Conservation (phyloP, 1,140 invertebrate genomes). For the Lethocerus indicus region DNA sequence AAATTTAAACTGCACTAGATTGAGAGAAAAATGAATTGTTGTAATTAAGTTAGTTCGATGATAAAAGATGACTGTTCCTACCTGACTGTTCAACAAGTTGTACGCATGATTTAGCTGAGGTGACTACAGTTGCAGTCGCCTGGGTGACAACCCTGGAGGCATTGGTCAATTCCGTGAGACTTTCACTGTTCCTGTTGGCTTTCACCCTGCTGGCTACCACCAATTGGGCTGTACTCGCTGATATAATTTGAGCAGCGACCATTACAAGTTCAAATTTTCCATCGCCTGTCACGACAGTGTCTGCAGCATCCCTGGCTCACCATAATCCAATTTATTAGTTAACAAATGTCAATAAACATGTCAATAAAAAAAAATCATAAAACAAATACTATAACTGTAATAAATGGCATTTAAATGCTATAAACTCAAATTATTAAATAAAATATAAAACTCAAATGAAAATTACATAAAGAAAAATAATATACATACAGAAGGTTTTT, state of each 20-base stretch:
- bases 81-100: constrained; percentile 72
- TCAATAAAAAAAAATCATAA: neutral
- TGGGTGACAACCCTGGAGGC: constrained; percentile 78
- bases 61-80: too few species aligned
- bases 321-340: neutral
- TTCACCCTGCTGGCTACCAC: constrained; percentile 90
- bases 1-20: too few species aligned
- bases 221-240: constrained; percentile 89
- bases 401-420: neutral
- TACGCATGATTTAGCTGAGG: constrained; percentile 75
- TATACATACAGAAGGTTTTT: constrained; percentile 74
- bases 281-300: constrained; percentile 72
- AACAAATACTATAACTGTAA: neutral
- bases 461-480: neutral
- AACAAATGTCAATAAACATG: neutral
- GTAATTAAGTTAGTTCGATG: too few species aligned
- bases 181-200: constrained; percentile 64
- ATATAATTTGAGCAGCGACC: constrained; percentile 93
- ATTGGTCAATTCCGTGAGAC: constrained; percentile 55
- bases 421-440: neutral
- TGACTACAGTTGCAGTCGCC: constrained; percentile 81
- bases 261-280: constrained; percentile 88
- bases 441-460: neutral
- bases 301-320: constrained; percentile 64
- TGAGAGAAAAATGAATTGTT: too few species aligned